A percentile compares a stretch with the other conserved stretches of the same genome.
These are phyloP conservation scores for Xylota sylvarum DNA, from an alignment of 2,888 invertebrate species.

Conservation along the genomic window DNA sequence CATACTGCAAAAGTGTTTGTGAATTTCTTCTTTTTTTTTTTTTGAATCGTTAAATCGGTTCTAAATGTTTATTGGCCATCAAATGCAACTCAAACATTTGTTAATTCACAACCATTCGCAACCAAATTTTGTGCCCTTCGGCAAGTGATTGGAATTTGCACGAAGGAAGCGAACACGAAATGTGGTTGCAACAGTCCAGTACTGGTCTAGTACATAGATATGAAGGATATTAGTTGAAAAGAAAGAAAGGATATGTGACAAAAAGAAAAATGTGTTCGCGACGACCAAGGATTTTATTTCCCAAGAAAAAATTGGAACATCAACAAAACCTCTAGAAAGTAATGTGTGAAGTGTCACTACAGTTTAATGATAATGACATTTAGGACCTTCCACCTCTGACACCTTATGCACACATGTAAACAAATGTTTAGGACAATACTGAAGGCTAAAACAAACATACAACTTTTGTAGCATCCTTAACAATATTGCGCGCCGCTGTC, in stretches of 20 bases:
- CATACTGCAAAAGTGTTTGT: conserved; percentile 5
- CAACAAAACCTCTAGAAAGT: neutral
- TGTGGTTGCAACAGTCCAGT: neutral
- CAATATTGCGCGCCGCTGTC: neutral
- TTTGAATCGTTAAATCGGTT: conserved; percentile 32
- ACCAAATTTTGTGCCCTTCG: conserved; percentile 4
- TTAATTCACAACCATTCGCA: neutral
- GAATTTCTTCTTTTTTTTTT: conserved; percentile 1
- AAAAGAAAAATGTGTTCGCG: too few relatives aligned
- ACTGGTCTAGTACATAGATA: too few relatives aligned
- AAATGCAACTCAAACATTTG: conserved; percentile 25
- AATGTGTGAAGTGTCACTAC: conserved; percentile 45
- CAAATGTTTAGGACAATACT: conserved; percentile 32
- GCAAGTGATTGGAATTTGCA: neutral
- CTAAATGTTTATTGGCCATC: conserved; percentile 28
- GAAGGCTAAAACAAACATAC: conserved; percentile 24
- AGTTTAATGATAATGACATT: conserved; percentile 72
- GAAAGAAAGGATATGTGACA: too few relatives aligned
- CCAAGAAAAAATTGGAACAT: neutral
- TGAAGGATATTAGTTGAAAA: neutral
- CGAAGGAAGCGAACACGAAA: neutral
- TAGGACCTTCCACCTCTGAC: conserved; percentile 30
- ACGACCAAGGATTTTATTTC: conserved; percentile 8
- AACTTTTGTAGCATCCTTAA: conserved; percentile 55
- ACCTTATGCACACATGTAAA: neutral